Base-by-base conservation (phyloP, 2,797 vertebrate species). In the Phalanger gymnotis region DNA sequence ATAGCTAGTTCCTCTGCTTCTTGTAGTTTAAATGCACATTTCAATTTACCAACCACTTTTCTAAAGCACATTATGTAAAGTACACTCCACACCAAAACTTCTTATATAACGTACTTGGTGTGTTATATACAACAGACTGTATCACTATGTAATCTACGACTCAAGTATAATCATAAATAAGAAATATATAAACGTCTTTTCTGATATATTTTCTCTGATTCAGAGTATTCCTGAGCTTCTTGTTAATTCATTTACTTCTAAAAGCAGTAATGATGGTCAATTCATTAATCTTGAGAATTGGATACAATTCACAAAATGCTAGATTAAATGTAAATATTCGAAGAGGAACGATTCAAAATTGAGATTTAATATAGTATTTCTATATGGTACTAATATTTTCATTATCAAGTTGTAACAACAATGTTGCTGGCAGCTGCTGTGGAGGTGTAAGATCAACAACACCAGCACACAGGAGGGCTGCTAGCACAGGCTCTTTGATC, bases 161-260 rank as follows among this genome's bases (percentile, higher is more conserved):
- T 10, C 73, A 87, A 47, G 13, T 87, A 34, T 51, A 47, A 47
- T 81, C 40, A 34, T 61, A n/a, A 66, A 66, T 34, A 16, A 81
- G 47, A 27, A 87, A 51, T 27, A 51, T 47, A 47, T 87, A 27
- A 47, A 47, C 3, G 6, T 2, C 19, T 73, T 47, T 87, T 40
- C 66, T 81, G 19, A 40, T 81, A 47, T 81, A 27, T 40, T 73
- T 92, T 94, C 5, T 30, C 3, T 89, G 22, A 61, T 90, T 2
- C 34, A 90, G 92, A 95, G 53, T 93, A 94, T 94, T 95, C 94
- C 12, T 96, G 52, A 94, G 55, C 81, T 14, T 56, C 58, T 81
- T 55, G 5, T 94, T 94, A 92, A 95, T 92, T 96, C 34, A 91
- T 55, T 90, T 40, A 92, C 34, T 93, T 96, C 19, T 95, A n/a